Percentiles rank a stretch among this genome's conserved stretches.
Conservation (phyloP, 2,888 invertebrate species). For the Piscicola geometra region DNA sequence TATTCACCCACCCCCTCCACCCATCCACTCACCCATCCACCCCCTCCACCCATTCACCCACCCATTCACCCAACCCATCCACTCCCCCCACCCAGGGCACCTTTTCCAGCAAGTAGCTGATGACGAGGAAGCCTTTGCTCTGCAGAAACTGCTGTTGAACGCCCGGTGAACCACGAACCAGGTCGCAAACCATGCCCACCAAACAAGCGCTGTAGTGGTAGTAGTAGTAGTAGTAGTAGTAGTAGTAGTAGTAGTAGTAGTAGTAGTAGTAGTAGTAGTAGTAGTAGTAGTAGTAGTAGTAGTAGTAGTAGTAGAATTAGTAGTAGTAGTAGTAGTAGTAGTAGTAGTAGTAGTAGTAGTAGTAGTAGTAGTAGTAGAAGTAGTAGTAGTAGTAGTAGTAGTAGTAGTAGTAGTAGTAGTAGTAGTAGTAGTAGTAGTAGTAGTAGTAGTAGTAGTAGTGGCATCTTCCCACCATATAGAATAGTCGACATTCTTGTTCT, state of each 20-base stretch:
- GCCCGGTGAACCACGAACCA: constrained; percentile 91
- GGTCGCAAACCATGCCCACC: constrained; percentile 90
- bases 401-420: background rate
- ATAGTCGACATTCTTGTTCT: constrained; percentile 53
- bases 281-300: constrained; percentile 4
- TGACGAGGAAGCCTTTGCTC: constrained; percentile 94
- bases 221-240: background rate
- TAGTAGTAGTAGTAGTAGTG: background rate
- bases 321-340: background rate
- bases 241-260: background rate
- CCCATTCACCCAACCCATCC: too few species aligned
- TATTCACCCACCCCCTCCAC: too few species aligned
- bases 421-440: background rate
- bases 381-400: background rate
- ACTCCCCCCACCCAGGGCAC: too few species aligned
- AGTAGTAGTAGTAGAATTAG: too few species aligned
- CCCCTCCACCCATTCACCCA: too few species aligned
- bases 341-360: background rate
- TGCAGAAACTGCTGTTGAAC: constrained; percentile 99
- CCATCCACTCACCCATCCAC: too few species aligned
- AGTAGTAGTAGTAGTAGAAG: background rate
- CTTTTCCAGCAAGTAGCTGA: constrained; percentile 90
- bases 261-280: background rate
- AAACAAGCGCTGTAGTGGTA: constrained; percentile 70
- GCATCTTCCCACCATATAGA: constrained; percentile 57